A percentile compares a stretch with the other conserved stretches of the same genome.
Conservation (phyloP, 1,140 invertebrate genomes). For the Uloborus diversus region DNA sequence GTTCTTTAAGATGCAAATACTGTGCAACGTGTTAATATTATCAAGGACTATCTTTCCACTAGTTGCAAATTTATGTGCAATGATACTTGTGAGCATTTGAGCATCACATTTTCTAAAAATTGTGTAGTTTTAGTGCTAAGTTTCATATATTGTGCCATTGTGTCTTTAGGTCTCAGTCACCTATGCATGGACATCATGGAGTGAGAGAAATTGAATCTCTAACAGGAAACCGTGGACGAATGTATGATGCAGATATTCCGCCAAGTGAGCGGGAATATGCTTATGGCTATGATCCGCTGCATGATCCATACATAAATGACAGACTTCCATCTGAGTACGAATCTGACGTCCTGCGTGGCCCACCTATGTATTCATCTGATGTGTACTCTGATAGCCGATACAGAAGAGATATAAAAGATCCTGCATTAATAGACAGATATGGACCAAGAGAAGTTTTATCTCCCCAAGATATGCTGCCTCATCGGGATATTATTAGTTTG, state of each 20-base stretch:
- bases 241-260: constrained; percentile 42
- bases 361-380: constrained; percentile 31
- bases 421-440: constrained; percentile 29
- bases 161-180: constrained; percentile 27
- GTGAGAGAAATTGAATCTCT: constrained; percentile 38
- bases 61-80: no score
- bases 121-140: no score
- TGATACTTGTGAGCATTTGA: no score
- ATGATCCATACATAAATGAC: constrained; percentile 34
- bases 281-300: constrained; percentile 39
- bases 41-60: no score
- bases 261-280: constrained; percentile 36
- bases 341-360: constrained; percentile 18
- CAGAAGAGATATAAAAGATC: constrained; percentile 31
- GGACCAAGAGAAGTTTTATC: constrained; percentile 29
- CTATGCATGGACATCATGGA: constrained; percentile 36
- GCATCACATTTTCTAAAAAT: no score
- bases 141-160: no score
- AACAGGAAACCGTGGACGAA: constrained; percentile 11
- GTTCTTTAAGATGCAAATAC: no score
- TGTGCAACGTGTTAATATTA: no score
- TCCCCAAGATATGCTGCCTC: constrained; percentile 43
- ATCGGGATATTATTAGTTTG: constrained; percentile 40
- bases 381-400: constrained; percentile 37
- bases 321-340: constrained; percentile 44